phyloP scores from a whole-genome alignment of 37 sponge, comb jelly and placozoan genomes.

The Cladorhizidae sp. region DNA sequence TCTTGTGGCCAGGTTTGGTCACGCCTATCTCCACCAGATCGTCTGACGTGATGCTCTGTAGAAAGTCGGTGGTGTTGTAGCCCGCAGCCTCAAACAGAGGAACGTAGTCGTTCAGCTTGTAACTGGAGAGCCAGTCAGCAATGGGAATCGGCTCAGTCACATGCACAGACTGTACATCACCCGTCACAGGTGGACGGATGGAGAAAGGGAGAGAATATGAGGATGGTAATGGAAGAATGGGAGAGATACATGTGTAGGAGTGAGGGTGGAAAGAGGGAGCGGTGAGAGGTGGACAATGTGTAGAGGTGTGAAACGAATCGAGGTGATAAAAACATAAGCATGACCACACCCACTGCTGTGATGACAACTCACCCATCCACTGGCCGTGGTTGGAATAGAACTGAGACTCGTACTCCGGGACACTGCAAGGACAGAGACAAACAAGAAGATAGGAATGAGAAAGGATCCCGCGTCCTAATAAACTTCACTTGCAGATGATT shows the following conservation, averaged over 20 bases:
- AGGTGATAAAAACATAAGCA: too few relatives aligned
- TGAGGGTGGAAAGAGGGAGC: neutral
- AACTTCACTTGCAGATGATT: too few relatives aligned
- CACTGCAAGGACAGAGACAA: conserved; percentile 24
- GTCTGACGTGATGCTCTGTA: conserved; percentile 62
- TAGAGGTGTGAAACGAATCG: too few relatives aligned
- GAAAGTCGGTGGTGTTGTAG: conserved; percentile 74
- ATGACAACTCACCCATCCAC: conserved; percentile 31
- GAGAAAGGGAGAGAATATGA: neutral
- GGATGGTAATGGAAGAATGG: neutral
- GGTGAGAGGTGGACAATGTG: neutral
- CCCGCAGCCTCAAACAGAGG: conserved; percentile 57
- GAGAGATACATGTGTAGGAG: neutral
- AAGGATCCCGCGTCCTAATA: too few relatives aligned
- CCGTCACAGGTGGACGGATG: too few relatives aligned
- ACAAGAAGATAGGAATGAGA: too few relatives aligned
- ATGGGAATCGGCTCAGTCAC: conserved; percentile 59
- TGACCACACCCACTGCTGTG: neutral
- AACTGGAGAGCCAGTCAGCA: conserved; percentile 63
- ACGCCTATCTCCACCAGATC: conserved; percentile 86
- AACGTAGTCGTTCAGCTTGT: conserved; percentile 77
- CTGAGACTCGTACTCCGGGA: conserved; percentile 59
- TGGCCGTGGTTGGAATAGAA: conserved; percentile 25
- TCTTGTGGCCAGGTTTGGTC: conserved; percentile 83
- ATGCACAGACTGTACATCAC: conserved; percentile 18